Evolutionary conservation across 2,888 invertebrate species (phyloP), one percentile per base, ranked within the genome.

Genomic region (Idaea straminata): DNA sequence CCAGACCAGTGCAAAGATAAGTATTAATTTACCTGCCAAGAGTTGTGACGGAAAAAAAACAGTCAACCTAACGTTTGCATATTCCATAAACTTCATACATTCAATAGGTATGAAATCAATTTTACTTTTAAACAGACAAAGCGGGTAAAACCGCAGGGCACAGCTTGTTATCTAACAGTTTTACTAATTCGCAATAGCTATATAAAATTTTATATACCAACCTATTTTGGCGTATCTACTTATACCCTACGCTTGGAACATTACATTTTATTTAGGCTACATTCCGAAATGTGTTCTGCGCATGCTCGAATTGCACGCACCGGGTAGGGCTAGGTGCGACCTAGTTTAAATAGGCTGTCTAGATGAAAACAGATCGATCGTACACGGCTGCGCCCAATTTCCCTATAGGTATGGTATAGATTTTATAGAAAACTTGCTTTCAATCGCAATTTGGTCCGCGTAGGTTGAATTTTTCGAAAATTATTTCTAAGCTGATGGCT

Each of bases 291-390:
- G 36, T 13, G 47, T 47, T 61, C 13, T 69, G 73, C 73, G 73
- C 73, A 74, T 72, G 72, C 73, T 71, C 71, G 65, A 64, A 72
- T 64, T 72, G 74, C 72, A 72, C 65, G 69, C 70, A 65, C 34
- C 59, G 68, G 34, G 57, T 65, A 61, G 67, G 67, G 63, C 62
- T 64, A 61, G 68, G 69, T 70, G 72, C 69, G 69, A 71, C 72
- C 69, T 64, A 69, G 67, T 68, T 66, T 66, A 68, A 69, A 70
- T 74, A 72, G 70, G 68, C 68, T 69, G 68, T 67, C 68, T 72
- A 69, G 65, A 66, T 66, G 69, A 74, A 71, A 71, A 71, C 67
- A 71, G 69, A 71, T 72, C 71, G 70, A 72, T 72, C 10, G 66
- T 70, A 72, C 64, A 62, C 62, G 66, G 62, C 58, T 68, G 69